Conservation (phyloP, 1,140 invertebrate genomes). For the Halesus radiatus region DNA sequence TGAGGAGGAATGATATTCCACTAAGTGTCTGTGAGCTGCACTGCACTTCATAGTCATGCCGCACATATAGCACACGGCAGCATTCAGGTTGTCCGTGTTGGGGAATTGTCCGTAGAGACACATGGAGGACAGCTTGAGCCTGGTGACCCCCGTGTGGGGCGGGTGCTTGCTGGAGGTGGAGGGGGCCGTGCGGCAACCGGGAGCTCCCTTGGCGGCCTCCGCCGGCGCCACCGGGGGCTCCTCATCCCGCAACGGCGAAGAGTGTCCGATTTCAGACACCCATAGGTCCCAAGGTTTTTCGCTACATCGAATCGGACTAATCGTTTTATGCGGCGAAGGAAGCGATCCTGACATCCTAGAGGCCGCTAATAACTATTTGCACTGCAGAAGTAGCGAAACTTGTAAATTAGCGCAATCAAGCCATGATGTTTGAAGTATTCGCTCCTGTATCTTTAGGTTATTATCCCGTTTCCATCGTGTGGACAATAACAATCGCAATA, state of each 20-base stretch:
- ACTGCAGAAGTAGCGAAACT: slow-evolving; percentile 16
- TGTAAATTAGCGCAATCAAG: slow-evolving; percentile 23
- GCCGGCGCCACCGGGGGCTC: slow-evolving; percentile 63
- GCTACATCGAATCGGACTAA: slow-evolving; percentile 60
- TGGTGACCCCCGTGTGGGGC: slow-evolving; percentile 62
- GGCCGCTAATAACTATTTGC: background rate
- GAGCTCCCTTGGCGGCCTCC: slow-evolving; percentile 62
- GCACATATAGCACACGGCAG: slow-evolving; percentile 76
- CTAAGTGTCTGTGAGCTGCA: slow-evolving; percentile 73
- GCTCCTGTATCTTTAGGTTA: slow-evolving; percentile 62
- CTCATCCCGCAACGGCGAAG: slow-evolving; percentile 65
- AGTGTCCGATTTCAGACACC: slow-evolving; percentile 67
- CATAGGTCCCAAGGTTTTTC: slow-evolving; percentile 70
- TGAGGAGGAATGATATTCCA: slow-evolving; percentile 63
- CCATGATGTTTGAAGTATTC: slow-evolving; percentile 42
- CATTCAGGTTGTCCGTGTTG: slow-evolving; percentile 75
- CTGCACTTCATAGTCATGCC: slow-evolving; percentile 76
- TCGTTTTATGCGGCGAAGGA: slow-evolving; percentile 38
- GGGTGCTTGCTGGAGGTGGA: slow-evolving; percentile 55
- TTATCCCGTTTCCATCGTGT: slow-evolving; percentile 66
- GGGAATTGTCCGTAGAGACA: slow-evolving; percentile 76
- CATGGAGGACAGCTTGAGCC: slow-evolving; percentile 66
- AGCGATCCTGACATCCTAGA: slow-evolving; percentile 44
- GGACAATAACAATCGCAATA: slow-evolving; percentile 55
- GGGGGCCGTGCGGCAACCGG: slow-evolving; percentile 63